Evolutionary conservation across 2,113 vertebrate species (phyloP), one percentile per base, ranked within the genome.

Genomic region (Pipra filicauda): DNA sequence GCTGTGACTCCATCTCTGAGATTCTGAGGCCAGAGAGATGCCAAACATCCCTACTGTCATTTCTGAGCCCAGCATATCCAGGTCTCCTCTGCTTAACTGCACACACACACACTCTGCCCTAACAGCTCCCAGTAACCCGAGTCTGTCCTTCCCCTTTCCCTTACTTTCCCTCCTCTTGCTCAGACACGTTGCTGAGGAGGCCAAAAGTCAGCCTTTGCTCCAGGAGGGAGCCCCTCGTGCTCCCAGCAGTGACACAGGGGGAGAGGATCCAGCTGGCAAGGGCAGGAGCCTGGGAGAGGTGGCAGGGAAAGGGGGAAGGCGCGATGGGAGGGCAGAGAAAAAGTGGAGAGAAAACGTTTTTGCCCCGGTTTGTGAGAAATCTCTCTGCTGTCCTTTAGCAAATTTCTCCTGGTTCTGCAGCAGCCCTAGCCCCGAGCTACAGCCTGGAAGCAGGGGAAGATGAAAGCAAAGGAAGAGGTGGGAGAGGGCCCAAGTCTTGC

Each of bases 61-160:
- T 61, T 48, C 89, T 2, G 0, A 48, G 11, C 8, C 3, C 11
- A 9, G 71, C 26, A 6, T 2, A 14, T 8, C 28, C 64, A 20
- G 58, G 11, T 61, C 30, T 54, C 44, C 54, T 78, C 27, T 2
- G 1, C 61, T 28, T 43, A 57, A 5, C 9, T 31, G 54, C 61
- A 9, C 26, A 5, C 37, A 9, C 20, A 37, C 49, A 57, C 55
- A 55, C 16, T 1, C 57, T 79, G 46, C 77, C 55, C 61, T 11
- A 5, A 33, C 4, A 64, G 70, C 87, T 92, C 70, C 0, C 11
- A 73, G 87, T 61, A 96, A 87, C 37, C 35, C 1, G 5, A 71
- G 51, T 85, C 57, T 55, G 76, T 46, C 72, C 85, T 95, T 91
- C 94, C 82, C 88, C 91, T 96, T 85, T 91, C 76, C 93, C 93